Base-by-base conservation (phyloP, 2,113 vertebrate genomes). In the Cephalopholis sonnerati region DNA sequence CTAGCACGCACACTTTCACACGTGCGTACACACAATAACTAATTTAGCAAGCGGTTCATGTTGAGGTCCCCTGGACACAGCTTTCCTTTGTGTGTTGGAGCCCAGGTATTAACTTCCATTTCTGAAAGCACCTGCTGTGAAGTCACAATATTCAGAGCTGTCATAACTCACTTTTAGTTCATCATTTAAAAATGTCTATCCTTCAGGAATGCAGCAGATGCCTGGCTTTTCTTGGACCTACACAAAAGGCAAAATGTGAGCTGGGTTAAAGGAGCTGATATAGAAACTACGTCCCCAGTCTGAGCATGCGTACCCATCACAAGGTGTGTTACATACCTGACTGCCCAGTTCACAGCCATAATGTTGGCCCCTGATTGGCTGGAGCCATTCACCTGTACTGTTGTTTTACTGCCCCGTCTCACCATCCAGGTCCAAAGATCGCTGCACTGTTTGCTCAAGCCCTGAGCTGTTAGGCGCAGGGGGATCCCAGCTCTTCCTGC, bases 361-460 rank as follows among this genome's bases (percentile, higher is more conserved):
- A n/a, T 7, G 46, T 54, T 39, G n/a, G 17, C 50, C 27, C n/a
- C 68, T 87, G 84, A 91, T 90, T 93, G 87, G 88, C 77, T 65
- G 29, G 6, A 41, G 54, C 65, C 70, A 1, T 63, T 74, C 74
- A 85, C 62, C 74, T 86, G 79, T 53, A 48, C 81, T 82, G 81
- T 59, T 74, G 68, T 86, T 92, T 92, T 94, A 93, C 70, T 62
- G 16, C 58, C 62, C 32, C 13, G 29, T 44, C 81, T 84, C 84
- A 72, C 79, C 63, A 4, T 85, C 78, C 74, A 85, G 83, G 93
- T 95, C 91, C 93, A 95, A 95, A 95, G 93, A 89, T 92, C 92
- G 13, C 70, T 84, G 44, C 55, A n/a, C 27, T 91, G 83, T 92
- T 93, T 92, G 85, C 73, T 92, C 76, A 85, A 82, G 77, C 73